Evolutionary conservation across 1,140 invertebrate species (phyloP).

Genomic region (Rhopalosiphum padi): DNA sequence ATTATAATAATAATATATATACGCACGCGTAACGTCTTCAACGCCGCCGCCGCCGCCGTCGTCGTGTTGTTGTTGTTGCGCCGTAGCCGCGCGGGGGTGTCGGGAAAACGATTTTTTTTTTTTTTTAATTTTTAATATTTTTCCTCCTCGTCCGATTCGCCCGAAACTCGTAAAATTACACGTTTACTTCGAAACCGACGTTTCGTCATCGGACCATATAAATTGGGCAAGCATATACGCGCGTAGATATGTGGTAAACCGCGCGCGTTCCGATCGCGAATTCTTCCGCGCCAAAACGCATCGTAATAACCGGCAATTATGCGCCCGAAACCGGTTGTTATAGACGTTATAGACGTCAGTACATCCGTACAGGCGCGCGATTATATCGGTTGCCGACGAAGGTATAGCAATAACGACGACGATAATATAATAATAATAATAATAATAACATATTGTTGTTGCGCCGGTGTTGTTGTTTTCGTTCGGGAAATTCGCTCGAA

Average conservation of each 20-base stretch:
- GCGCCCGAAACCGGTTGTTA: background rate
- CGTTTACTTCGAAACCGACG: background rate
- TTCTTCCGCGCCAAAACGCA: background rate
- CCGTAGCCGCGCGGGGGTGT: too few relatives aligned
- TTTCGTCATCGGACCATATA: background rate
- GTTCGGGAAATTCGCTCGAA: background rate
- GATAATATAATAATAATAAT: background rate
- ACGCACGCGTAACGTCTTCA: too few relatives aligned
- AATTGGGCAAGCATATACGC: background rate
- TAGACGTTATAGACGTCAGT: background rate
- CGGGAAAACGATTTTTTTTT: background rate
- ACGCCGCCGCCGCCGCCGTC: too few relatives aligned
- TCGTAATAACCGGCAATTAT: background rate
- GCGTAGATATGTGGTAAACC: too few relatives aligned
- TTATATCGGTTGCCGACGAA: background rate
- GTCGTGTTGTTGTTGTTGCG: too few relatives aligned
- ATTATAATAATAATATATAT: background rate
- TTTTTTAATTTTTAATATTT: background rate
- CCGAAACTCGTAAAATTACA: background rate
- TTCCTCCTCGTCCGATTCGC: background rate
- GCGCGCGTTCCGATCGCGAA: background rate
- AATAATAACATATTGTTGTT: too few relatives aligned
- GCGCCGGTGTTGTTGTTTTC: background rate
- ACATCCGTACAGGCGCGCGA: background rate
- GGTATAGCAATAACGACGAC: background rate